Conservation (phyloP, 2,113 vertebrate species). For the Hyla sarda region DNA sequence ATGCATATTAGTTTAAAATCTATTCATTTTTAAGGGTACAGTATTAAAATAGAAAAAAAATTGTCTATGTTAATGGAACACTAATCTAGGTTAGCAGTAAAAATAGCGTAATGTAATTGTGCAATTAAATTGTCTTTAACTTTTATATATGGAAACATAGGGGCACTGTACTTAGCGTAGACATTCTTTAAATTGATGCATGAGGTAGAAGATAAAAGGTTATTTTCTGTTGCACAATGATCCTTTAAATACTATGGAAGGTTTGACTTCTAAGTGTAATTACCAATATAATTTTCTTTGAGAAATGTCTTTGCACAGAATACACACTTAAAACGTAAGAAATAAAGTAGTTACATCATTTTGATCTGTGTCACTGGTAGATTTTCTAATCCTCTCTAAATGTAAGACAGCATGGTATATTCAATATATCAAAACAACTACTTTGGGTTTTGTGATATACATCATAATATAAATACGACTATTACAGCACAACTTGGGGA, state of each 20-base stretch:
- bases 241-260: not conserved
- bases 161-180: conserved; percentile 5
- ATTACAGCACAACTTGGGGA: conserved; percentile 99
- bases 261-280: conserved; percentile 74
- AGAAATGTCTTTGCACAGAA: conserved; percentile 75
- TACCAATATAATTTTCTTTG: conserved; percentile 79
- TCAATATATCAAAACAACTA: conserved; percentile 96
- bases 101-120: conserved; percentile 7
- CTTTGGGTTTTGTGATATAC: conserved; percentile 99
- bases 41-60: not conserved
- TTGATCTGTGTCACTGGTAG: conserved; percentile 81
- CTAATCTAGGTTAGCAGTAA: not conserved
- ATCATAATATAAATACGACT: conserved; percentile 98
- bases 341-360: conserved; percentile 77
- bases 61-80: not conserved
- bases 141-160: conserved; percentile 14
- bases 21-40: not conserved
- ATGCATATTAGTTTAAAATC: not conserved
- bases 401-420: conserved; percentile 86
- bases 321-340: conserved; percentile 76
- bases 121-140: conserved; percentile 19
- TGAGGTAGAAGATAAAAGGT: conserved; percentile 11
- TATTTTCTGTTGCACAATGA: conserved; percentile 25
- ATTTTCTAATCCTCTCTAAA: conserved; percentile 80
- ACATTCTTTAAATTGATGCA: conserved; percentile 7